A percentile compares a stretch with the other conserved stretches of the same genome.
Conservation (phyloP, 2,113 vertebrate genomes). For the Coptodon bakossiorum region DNA sequence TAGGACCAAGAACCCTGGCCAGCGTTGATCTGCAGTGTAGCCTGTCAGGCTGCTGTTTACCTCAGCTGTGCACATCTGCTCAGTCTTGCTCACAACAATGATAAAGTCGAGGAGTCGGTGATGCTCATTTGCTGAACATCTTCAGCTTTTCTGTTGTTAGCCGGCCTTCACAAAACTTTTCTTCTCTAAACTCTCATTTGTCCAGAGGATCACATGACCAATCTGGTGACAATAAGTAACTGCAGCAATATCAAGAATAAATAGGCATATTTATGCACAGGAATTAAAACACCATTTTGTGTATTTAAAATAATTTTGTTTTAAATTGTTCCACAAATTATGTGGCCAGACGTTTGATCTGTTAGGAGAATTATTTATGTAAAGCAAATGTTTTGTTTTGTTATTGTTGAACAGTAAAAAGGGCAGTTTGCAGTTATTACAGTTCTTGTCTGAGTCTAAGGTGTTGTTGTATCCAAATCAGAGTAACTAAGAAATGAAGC, state of each 20-base stretch:
- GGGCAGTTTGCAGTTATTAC: background rate
- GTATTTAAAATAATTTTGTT: background rate
- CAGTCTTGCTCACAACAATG: background rate
- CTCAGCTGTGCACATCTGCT: background rate
- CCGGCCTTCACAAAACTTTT: background rate
- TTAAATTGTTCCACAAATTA: background rate
- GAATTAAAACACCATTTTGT: background rate
- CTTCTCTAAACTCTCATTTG: background rate
- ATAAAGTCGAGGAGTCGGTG: accelerated
- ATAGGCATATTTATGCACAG: background rate
- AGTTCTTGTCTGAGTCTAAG: background rate
- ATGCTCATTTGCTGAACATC: background rate
- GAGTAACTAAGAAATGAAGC: background rate
- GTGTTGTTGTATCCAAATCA: background rate
- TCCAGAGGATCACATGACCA: background rate
- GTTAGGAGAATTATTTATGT: background rate
- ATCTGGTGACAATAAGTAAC: background rate
- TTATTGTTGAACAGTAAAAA: background rate
- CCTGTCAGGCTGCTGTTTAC: background rate
- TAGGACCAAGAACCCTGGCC: background rate
- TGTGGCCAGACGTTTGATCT: background rate
- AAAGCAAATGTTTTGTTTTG: background rate
- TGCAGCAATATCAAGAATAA: background rate
- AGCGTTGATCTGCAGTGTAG: background rate
- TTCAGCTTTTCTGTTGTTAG: background rate